A percentile compares a stretch with the other conserved stretches of the same genome.
phyloP scores from a whole-genome alignment of 2,113 vertebrate species.

The Perca flavescens region DNA sequence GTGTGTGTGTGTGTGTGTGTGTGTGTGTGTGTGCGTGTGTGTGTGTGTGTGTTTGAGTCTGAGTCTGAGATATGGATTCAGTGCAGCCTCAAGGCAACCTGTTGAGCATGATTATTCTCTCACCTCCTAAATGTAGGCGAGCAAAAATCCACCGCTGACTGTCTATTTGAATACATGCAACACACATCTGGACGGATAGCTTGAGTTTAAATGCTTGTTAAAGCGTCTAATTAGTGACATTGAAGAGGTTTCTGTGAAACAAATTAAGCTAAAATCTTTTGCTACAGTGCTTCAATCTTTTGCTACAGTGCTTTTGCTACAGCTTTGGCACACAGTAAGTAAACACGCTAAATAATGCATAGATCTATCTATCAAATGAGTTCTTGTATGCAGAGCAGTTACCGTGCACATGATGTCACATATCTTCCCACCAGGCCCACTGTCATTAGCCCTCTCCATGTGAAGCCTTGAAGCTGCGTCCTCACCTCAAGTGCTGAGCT shows the following conservation, averaged over 20 bases:
- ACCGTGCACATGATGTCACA: background rate
- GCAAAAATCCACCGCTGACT: background rate
- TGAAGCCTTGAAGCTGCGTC: slow-evolving; percentile 2
- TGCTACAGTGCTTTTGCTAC: background rate
- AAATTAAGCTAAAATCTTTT: background rate
- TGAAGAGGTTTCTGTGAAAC: background rate
- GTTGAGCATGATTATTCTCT: slow-evolving; percentile 33
- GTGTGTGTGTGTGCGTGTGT: background rate
- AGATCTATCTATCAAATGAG: slow-evolving; percentile 43
- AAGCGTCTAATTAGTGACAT: background rate
- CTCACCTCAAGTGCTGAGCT: slow-evolving; percentile 29
- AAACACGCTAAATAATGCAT: slow-evolving; percentile 76
- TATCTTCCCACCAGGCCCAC: background rate
- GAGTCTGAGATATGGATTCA: slow-evolving; percentile 16
- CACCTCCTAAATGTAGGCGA: slow-evolving; percentile 34
- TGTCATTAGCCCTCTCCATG: slow-evolving; percentile 17
- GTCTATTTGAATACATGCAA: background rate
- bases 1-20: background rate
- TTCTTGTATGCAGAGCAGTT: background rate
- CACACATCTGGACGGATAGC: slow-evolving; percentile 31
- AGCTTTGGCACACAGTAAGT: slow-evolving; percentile 32
- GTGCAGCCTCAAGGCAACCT: slow-evolving; percentile 37
- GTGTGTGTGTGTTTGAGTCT: slow-evolving; percentile 1
- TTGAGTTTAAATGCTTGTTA: slow-evolving; percentile 17
- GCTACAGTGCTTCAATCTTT: no score